phyloP scores from a whole-genome alignment of 2,113 vertebrate genomes.

The Artemisiospiza belli region DNA sequence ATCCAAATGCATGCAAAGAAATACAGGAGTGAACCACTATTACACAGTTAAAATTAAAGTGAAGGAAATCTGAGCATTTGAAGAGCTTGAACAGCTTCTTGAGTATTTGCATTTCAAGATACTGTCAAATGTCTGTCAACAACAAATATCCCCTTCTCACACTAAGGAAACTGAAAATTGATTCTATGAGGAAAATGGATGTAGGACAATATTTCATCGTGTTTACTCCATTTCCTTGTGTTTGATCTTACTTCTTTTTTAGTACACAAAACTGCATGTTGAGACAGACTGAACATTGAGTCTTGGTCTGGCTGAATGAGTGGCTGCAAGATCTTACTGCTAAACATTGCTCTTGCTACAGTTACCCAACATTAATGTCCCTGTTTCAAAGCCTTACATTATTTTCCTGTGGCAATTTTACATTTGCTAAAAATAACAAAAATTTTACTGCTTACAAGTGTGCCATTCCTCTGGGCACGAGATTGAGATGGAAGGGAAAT shows the following conservation, averaged over 20 bases:
- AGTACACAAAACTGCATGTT: background rate
- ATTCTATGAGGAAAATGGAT: background rate
- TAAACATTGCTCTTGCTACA: background rate
- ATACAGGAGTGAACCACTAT: background rate
- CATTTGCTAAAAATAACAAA: background rate
- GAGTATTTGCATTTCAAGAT: background rate
- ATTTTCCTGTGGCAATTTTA: background rate
- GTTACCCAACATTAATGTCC: background rate
- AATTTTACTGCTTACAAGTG: background rate
- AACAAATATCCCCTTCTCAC: background rate
- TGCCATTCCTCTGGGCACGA: background rate
- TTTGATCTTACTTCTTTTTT: background rate
- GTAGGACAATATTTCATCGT: background rate
- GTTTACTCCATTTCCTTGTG: background rate
- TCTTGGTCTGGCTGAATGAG: background rate
- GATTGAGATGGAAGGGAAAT: slow-evolving; percentile 1
- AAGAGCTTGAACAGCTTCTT: background rate
- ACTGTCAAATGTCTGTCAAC: background rate
- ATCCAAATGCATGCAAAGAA: background rate
- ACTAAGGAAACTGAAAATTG: background rate
- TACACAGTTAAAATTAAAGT: background rate
- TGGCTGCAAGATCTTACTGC: background rate
- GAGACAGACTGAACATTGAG: background rate
- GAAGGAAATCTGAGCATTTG: background rate
- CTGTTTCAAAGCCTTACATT: background rate